Percentiles rank a stretch among this genome's conserved stretches.
Conservation (phyloP, 2,888 invertebrate species). For the Eupithecia abbreviata region DNA sequence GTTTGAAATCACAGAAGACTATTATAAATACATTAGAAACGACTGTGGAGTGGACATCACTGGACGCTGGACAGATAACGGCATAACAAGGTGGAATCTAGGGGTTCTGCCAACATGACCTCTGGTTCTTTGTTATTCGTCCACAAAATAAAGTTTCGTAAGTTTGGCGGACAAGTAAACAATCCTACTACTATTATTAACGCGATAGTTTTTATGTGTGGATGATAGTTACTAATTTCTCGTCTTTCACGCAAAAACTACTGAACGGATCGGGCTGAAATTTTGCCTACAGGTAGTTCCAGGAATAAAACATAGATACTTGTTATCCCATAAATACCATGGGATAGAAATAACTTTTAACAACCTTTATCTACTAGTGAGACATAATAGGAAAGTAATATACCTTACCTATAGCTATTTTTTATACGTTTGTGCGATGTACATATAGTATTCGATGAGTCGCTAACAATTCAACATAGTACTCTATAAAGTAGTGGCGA, state of each 20-base stretch:
- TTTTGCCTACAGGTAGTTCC: no score
- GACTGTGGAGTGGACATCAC: constrained; percentile 28
- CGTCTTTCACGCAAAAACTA: no score
- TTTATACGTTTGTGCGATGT: background rate
- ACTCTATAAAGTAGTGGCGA: constrained; percentile 4
- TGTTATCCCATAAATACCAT: no score
- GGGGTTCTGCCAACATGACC: constrained; percentile 8
- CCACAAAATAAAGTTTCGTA: background rate
- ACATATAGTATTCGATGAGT: constrained; percentile 1
- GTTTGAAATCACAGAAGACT: constrained; percentile 48
- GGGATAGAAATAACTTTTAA: no score
- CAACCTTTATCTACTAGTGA: background rate
- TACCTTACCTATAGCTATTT: background rate
- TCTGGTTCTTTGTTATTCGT: background rate
- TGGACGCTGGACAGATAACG: constrained; percentile 21
- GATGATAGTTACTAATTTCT: no score
- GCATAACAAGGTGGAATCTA: constrained; percentile 13
- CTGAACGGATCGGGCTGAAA: no score
- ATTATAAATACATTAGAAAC: constrained; percentile 58
- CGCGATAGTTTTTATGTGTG: no score
- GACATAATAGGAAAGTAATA: background rate
- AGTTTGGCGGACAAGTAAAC: background rate
- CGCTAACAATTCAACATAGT: constrained; percentile 7
- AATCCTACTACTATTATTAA: background rate
- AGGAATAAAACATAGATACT: no score